Evolutionary conservation across 1,140 invertebrate genomes (phyloP).

Genomic region (Heterodera carotae): DNA sequence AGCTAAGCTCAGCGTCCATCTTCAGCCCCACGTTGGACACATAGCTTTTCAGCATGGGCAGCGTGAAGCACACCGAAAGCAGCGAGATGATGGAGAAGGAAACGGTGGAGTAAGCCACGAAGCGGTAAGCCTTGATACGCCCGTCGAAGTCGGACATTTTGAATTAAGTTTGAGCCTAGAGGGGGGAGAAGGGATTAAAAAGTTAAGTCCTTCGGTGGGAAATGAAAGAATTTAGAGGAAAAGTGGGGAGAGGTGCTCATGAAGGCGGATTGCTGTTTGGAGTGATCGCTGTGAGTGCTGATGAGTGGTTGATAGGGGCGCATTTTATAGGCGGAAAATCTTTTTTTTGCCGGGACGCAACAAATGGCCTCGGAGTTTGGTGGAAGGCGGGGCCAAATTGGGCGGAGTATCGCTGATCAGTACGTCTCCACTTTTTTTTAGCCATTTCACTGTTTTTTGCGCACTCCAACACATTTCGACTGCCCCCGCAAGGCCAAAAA

Average conservation of each 20-base stretch:
- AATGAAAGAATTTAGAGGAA: background rate
- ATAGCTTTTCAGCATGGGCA: constrained; percentile 62
- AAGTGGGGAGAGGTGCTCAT: background rate
- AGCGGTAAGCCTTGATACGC: constrained; percentile 54
- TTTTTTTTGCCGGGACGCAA: background rate
- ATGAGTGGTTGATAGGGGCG: background rate
- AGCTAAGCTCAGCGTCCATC: constrained; percentile 58
- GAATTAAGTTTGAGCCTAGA: background rate
- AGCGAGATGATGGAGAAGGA: constrained; percentile 52
- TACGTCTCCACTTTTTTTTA: background rate
- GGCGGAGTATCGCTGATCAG: background rate
- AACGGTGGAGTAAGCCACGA: constrained; percentile 53
- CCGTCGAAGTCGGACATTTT: constrained; percentile 43
- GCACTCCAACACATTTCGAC: background rate
- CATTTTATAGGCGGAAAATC: background rate
- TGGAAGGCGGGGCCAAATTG: background rate
- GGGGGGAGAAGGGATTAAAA: background rate
- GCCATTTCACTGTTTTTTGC: background rate
- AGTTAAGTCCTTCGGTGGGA: background rate
- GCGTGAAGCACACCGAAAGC: constrained; percentile 55
- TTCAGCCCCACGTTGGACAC: constrained; percentile 56
- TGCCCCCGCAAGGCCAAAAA: background rate
- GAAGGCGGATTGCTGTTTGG: background rate
- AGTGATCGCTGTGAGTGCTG: background rate
- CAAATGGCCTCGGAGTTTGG: background rate